Evolutionary conservation across 2,888 invertebrate genomes (phyloP), one percentile per base, ranked within the genome.

Genomic region (Caradrina clavipalpis): DNA sequence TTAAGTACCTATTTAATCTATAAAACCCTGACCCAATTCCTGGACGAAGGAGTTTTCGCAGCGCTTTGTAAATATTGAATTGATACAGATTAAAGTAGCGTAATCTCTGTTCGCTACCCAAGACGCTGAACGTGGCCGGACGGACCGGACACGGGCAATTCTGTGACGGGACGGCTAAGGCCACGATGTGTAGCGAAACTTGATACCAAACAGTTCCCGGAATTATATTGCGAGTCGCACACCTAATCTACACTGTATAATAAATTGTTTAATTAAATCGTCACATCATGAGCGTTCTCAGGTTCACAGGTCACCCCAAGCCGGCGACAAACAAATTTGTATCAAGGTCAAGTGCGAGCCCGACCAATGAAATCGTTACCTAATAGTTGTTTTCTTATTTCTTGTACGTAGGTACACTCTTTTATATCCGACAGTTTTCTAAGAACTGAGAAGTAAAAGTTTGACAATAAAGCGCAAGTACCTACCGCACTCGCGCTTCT

Each of bases 341-440:
- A 83, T 70, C 90, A 91, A 93, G 93, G 92, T 90, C 92, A 92
- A 91, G 90, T 85, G 84, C 88, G 87, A 79, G 82, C 78, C 73
- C 76, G 82, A 83, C 82, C 83, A 87, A 88, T 84, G 78, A 82
- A 76, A 69, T 66, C 62, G 73, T 86, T 85, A 88, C 81, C 80
- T 89, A 76, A 64, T 57, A 73, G 73, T 69, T 67, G 31, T 56
- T 73, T 67, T 67, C 58, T 54, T 26, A 45, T 17, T 49, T 62
- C 49, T 53, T 49, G 22, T 53, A 21, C 1, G 17, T 45, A 26
- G 8, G n/a, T 42, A 53, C 47, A 63, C 31, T 54, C 53, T 63
- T 53, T 5, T 17, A 39, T 42, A 55, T 39, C 17, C 15, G 63
- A 39, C 7, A 10, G 11, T 62, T 60, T 69, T 54, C 55, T 50